A percentile compares a stretch with the other conserved stretches of the same genome.
Evolutionary conservation across 2,888 invertebrate genomes (phyloP).

Genomic region (Ormyrus rosae): DNA sequence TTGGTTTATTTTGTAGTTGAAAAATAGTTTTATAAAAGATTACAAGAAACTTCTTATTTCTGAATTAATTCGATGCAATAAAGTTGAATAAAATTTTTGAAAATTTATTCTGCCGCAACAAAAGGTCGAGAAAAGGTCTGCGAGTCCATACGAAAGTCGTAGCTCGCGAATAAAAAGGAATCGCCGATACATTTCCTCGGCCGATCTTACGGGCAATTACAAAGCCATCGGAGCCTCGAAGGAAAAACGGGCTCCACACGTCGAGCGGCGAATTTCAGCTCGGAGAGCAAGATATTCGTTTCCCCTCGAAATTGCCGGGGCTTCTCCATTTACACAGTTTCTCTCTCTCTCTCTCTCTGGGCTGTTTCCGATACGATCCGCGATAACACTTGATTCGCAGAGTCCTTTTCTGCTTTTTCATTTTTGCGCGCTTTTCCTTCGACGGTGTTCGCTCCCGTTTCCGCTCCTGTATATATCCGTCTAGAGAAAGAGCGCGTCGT

Average conservation of each 20-base stretch:
- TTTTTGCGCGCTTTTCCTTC: slow-evolving; percentile 23
- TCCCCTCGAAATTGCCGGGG: slow-evolving; percentile 42
- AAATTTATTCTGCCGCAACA: too few relatives aligned
- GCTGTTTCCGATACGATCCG: slow-evolving; percentile 35
- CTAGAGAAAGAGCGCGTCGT: neutral
- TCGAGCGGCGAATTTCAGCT: slow-evolving; percentile 24
- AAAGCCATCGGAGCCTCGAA: too few relatives aligned
- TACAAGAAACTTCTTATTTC: too few relatives aligned
- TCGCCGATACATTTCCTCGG: too few relatives aligned
- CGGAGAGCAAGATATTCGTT: slow-evolving; percentile 33
- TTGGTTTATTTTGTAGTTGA: too few relatives aligned
- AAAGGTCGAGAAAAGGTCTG: too few relatives aligned
- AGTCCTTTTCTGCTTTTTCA: slow-evolving; percentile 7
- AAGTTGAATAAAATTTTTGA: too few relatives aligned
- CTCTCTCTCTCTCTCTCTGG: neutral
- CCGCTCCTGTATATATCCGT: neutral
- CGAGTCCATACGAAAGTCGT: too few relatives aligned
- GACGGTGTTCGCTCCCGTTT: slow-evolving; percentile 24
- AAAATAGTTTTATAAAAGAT: too few relatives aligned
- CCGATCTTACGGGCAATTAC: too few relatives aligned
- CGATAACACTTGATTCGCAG: slow-evolving; percentile 44
- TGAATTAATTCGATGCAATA: too few relatives aligned
- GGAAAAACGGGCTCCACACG: neutral
- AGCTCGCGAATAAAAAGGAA: too few relatives aligned
- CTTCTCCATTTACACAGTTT: slow-evolving; percentile 45